Evolutionary conservation across 2,113 vertebrate genomes (phyloP), one percentile per base, ranked within the genome.

Genomic region (Microcebus ravelobensis): DNA sequence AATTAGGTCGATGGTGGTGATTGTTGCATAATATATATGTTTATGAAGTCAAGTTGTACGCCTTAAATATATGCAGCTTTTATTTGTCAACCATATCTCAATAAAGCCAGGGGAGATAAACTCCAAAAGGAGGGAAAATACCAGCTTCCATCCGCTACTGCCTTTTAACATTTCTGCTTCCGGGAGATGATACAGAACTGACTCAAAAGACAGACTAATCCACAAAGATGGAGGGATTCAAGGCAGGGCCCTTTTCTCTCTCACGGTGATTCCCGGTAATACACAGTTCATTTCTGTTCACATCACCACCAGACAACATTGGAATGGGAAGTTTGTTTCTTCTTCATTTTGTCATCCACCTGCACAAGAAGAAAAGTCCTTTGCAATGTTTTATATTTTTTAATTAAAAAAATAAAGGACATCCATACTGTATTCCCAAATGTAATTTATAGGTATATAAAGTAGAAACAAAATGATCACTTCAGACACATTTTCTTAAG

Each of bases 181-280:
- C 14, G 4, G 63, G 27, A 23, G 15, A 9, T 36, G 27, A 48
- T 17, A 8, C 36, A 18, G 45, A 65, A n/a, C 5, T 45, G n/a
- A 17, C n/a, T n/a, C 17, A 3, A 7, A 7, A 13, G 0, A 18
- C 45, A 11, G 5, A 36, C 31, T 55, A 27, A 2, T 23, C 20
- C 31, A 5, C 10, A 25, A 57, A 18, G 34, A 0, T 8, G 13
- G 17, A 21, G 0, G 4, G 29, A 25, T 11, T 2, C 42, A 10
- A 12, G 6, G 20, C 21, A 8, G 7, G 8, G 14, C 14, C 36
- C 3, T 52, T 50, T n/a, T 23, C 4, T 6, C 9, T 23, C 85
- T 21, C 80, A 15, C 3, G 39, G 0, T 21, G 57, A 3, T 29
- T 48, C 63, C 29, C 8, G 8, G 18, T n/a, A 9, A 8, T 5